A percentile compares a stretch with the other conserved stretches of the same genome.
These are phyloP conservation scores for Stictonetta naevosa DNA, from an alignment of 2,113 vertebrate genomes.

Conservation along the genomic window DNA sequence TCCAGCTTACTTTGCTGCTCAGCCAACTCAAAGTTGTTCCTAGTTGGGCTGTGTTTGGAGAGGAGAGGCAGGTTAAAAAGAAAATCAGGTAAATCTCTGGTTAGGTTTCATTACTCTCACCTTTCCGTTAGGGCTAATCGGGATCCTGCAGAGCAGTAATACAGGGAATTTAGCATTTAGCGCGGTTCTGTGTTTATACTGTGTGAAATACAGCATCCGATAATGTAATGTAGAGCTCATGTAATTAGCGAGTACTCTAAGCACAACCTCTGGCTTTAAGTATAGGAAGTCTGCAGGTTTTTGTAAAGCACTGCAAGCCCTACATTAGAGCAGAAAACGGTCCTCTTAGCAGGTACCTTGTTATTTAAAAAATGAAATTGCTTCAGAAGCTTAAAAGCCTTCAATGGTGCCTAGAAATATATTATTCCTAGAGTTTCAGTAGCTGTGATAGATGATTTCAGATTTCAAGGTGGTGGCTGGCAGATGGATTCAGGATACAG, in stretches of 20 bases:
- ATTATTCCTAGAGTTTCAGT: not conserved
- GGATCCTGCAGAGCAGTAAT: not conserved
- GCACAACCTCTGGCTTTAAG: not conserved
- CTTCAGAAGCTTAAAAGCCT: not conserved
- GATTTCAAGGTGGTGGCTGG: not conserved
- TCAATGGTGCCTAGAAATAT: not conserved
- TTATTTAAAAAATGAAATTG: not conserved
- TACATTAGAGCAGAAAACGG: not conserved
- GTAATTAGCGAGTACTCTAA: not conserved
- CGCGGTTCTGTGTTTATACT: not conserved
- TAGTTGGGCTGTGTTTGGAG: not conserved
- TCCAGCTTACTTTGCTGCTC: not conserved
- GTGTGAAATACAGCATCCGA: not conserved
- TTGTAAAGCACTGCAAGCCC: rapidly evolving
- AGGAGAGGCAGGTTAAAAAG: not conserved
- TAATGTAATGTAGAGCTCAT: not conserved
- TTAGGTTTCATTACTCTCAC: not conserved
- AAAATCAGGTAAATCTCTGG: not conserved
- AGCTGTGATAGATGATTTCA: rapidly evolving
- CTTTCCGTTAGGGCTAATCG: not conserved
- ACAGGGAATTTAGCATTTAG: not conserved
- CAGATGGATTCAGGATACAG: not conserved
- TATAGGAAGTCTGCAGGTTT: not conserved
- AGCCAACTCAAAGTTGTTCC: not conserved
- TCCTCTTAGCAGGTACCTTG: rapidly evolving